Evolutionary conservation across 2,113 vertebrate genomes (phyloP), one percentile per base, ranked within the genome.

Genomic region (Alosa alosa): DNA sequence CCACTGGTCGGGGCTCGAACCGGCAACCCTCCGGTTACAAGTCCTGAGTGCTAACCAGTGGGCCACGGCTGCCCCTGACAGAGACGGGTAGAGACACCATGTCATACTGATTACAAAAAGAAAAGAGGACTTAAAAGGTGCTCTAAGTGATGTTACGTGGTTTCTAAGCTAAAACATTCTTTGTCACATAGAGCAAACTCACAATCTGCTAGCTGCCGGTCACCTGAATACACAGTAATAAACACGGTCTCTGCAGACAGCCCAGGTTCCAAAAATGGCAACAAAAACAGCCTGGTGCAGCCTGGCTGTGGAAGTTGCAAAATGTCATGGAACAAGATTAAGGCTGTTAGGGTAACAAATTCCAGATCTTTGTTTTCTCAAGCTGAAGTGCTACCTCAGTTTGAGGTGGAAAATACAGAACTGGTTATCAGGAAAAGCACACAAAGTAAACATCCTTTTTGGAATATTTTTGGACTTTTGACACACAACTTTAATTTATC

Each of bases 391-490:
- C n/a, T 7, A 68, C 6, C 60, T 25, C 60, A 22, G 60, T 20
- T 25, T n/a, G 72, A 36, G 72, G 17, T 78, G 31, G 36, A 25
- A 68, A 68, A 68, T 10, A 31, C 25, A 31, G 25, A 39, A 6
- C 31, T 15, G 36, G 25, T 5, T 36, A 78, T 78, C 68, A 36
- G 68, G 36, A 15, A 36, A 78, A 15, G 36, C 72, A 78, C 1
- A 39, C 11, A 25, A 25, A 75, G 31, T 15, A 13, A 10, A 78
- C 72, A 41, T 78, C 72, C 72, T 41, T 78, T 17, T 17, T 4
- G 36, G 72, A 36, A 78, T 78, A 78, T 41, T 78, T 78, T 36
- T 78, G 72, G 72, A 78, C 17, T 78, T 78, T 15, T 78, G 72
- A 39, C 72, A 78, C 11, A 72, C 18, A 17, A 78, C 4, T 17